Base-by-base conservation (phyloP, 1,140 invertebrate species). In the Globodera rostochiensis region DNA sequence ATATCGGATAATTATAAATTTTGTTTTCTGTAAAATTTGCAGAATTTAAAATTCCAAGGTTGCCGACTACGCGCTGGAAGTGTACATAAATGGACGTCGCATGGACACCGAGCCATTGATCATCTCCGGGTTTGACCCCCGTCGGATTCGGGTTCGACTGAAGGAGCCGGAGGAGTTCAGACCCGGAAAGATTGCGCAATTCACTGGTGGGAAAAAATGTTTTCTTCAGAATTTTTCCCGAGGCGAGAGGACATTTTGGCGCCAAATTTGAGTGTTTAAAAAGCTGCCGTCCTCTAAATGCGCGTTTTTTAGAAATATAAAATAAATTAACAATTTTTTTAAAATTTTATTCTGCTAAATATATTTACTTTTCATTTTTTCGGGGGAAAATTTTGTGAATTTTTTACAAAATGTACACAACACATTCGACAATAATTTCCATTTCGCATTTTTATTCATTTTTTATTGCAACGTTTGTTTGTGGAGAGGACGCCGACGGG, bases 11-110 rank as follows among this genome's bases (percentile, higher is more conserved):
- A 36, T 36, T 36, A 36, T n/a, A 4, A 78, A 78, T 13, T 78
- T 70, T 73, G 13, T 46, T 13, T 57, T 75, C 15, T 46, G 15
- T 57, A 13, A 47, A 75, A 19, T 77, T 11, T 53, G 57, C 3
- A 21, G 57, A 77, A 9, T 36, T 53, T 19, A 67, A 64, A 47
- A 70, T 96, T 97, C 87, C 93, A 94, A 91, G 94, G 97, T 82
- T 94, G 95, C 97, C 91, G 94, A 97, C 70, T 90, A 91, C 49
- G 84, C 79, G 94, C 94, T 90, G 95, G 95, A 86, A 93, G 95
- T 84, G 94, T 97, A 25, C 95, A 95, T 84, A 94, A 96, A 91
- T 93, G 95, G 84, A 9, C 95, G 95, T 90, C 95, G 96, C 91
- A 96, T 97, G 90, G 93, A 94, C 94, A 94, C 94, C 94, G 91